These are phyloP conservation scores for Heterodera carotae DNA, from an alignment of 1,140 invertebrate species.

Conservation along the genomic window DNA sequence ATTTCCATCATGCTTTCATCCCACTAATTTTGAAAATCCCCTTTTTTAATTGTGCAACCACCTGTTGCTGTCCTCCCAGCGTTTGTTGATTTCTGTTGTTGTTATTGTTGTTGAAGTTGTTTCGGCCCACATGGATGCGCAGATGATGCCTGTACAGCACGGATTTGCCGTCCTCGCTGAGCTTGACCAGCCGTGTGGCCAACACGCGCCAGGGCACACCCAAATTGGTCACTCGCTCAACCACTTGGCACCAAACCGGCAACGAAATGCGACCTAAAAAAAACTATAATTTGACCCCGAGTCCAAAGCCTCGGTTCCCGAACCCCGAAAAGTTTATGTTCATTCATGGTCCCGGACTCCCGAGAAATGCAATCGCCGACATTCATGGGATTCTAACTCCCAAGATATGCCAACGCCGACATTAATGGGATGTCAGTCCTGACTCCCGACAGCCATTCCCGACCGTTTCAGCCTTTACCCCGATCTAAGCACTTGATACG, in stretches of 20 bases:
- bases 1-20: too few species aligned
- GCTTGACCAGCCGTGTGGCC: conserved; percentile 54
- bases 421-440: too few species aligned
- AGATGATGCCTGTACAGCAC: conserved; percentile 59
- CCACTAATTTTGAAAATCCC: conserved; percentile 9
- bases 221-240: conserved; percentile 56
- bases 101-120: conserved; percentile 7
- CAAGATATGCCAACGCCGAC: too few species aligned
- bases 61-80: neutral
- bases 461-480: too few species aligned
- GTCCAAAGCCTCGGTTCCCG: too few species aligned
- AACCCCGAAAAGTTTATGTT: too few species aligned
- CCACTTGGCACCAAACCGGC: conserved; percentile 57
- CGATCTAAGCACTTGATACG: too few species aligned
- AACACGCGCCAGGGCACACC: conserved; percentile 60
- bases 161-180: conserved; percentile 54
- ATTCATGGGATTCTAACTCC: too few species aligned
- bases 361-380: too few species aligned
- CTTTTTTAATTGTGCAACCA: conserved; percentile 28
- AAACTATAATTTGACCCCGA: neutral
- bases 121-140: conserved; percentile 39
- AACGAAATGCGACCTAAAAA: conserved; percentile 55
- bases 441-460: too few species aligned
- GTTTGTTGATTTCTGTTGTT: neutral
- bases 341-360: too few species aligned